Base-by-base conservation (phyloP, 2,888 invertebrate genomes). In the Altica lythri region DNA sequence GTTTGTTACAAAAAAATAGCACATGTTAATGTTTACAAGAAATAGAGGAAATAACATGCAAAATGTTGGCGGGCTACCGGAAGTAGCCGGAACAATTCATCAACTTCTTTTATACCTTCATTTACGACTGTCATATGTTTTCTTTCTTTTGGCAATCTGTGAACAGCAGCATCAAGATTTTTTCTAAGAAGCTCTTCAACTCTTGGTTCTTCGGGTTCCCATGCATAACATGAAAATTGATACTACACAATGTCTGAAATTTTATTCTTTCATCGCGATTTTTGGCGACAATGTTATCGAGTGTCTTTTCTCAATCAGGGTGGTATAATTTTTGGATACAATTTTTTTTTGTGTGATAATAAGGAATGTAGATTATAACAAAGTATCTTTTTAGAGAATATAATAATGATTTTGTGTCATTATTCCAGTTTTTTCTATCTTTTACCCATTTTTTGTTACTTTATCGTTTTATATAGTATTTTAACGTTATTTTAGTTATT, bases 241-340 rank as follows among this genome's bases (percentile, higher is more conserved):
- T 48, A 53, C 53, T 48, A 27, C 27, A 35, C 40, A 30, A 42
- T 34, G 55, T 42, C 46, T 52, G 53, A 56, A 56, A 56, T 56
- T 56, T 56, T 44, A 49, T 46, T 56, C 53, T 47, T 40, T 17
- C 29, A 27, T 27, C 40, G 19, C 40, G 25, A 37, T 29, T 48
- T 46, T 43, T 50, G 55, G 61, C 62, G 62, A 62, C 62, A 62
- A 52, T 54, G 61, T 61, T 59, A 61, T 63, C 63, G 47, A 38
- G 51, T 60, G 52, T 61, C 61, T 50, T n/a, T n/a, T n/a, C 35
- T 48, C 58, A 25, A 60, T 49, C 56, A 56, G 51, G 63, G 63
- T 61, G 61, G 63, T 44, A 53, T 29, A 32, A 19, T 32, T 45
- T 45, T 45, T 45, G 45, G 45, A n/a, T n/a, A n/a, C 29, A 10